Base-by-base conservation (phyloP, 2,888 invertebrate genomes). In the Esperia sulphurella region DNA sequence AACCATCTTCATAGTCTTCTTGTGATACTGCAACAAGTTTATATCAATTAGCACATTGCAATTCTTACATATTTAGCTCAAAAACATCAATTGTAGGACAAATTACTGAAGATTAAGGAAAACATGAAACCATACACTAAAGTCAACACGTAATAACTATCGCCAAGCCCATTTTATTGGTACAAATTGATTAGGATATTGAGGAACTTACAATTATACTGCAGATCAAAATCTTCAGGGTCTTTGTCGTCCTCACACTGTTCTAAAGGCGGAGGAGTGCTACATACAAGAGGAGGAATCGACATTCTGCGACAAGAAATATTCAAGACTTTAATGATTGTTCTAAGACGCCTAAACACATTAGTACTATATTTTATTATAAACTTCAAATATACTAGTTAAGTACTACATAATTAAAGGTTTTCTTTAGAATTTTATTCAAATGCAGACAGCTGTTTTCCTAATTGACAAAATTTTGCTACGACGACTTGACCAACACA, bases 251-350 rank as follows among this genome's bases (percentile, higher is more conserved):
- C 92, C 48, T 92, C 93, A 54, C 92, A 92, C 65, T 92, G 92
- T 58, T 92, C 92, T 51, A 92, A 88, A 51, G 93, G 93, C 54
- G 93, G 93, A 64, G 93, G 93, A 63, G 93, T 92, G 51, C 92
- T 91, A 63, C 93, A 92, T 63, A 93, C 92, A 61, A 93, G 84
- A 54, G 93, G 93, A 75, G 93, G 93, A 74, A 93, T 91, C 68
- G 92, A 92, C 92, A 92, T 92, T 65, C 65, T 85, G 58, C 51
- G 57, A 55, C 53, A 63, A 55, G 53, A 59, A 63, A 57, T 59
- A 52, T 37, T 21, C 21, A 12, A 41, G 14, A 33, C 64, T 21
- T 31, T 38, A 12, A 31, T 5, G 30, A 30, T 28, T 14, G n/a
- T 40, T 8, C 54, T 47, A 56, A 57, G 53, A 61, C 59, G 63